Conservation (phyloP, 1,140 invertebrate species). For the Saxidomus purpurata region DNA sequence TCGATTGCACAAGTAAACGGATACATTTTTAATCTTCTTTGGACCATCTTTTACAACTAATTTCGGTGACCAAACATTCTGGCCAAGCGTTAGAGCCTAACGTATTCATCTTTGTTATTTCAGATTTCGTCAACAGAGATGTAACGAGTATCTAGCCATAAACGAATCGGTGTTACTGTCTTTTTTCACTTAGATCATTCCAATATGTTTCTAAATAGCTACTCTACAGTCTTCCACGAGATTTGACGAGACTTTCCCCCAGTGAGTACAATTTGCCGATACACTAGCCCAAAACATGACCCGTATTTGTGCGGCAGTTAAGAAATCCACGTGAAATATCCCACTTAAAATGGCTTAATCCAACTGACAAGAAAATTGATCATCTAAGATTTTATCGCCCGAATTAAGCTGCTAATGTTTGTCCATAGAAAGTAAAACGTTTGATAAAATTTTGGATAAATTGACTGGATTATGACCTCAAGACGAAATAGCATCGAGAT, state of each 20-base stretch:
- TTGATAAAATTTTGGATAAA: not conserved
- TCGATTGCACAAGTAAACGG: too few relatives aligned
- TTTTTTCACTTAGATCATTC: too few relatives aligned
- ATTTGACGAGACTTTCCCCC: not conserved
- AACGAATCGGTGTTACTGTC: too few relatives aligned
- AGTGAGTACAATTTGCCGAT: not conserved
- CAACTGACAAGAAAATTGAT: constrained; percentile 29
- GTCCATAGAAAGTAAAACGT: constrained; percentile 25
- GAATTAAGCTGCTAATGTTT: constrained; percentile 24
- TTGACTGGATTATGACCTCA: constrained; percentile 18
- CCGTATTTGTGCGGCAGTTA: not conserved
- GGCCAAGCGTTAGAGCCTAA: too few relatives aligned
- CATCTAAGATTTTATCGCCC: constrained; percentile 36
- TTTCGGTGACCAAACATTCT: too few relatives aligned
- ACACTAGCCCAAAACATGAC: not conserved
- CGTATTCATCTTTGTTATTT: too few relatives aligned
- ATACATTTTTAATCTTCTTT: too few relatives aligned
- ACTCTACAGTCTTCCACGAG: too few relatives aligned
- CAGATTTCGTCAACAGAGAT: too few relatives aligned
- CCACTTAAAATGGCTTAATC: constrained; percentile 4
- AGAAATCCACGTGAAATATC: not conserved
- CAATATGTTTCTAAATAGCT: too few relatives aligned
- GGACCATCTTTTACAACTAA: too few relatives aligned
- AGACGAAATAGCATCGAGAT: constrained; percentile 11
- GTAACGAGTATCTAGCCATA: too few relatives aligned